Conservation (phyloP, 2,888 invertebrate genomes). For the Mesorhabditis sp. region DNA sequence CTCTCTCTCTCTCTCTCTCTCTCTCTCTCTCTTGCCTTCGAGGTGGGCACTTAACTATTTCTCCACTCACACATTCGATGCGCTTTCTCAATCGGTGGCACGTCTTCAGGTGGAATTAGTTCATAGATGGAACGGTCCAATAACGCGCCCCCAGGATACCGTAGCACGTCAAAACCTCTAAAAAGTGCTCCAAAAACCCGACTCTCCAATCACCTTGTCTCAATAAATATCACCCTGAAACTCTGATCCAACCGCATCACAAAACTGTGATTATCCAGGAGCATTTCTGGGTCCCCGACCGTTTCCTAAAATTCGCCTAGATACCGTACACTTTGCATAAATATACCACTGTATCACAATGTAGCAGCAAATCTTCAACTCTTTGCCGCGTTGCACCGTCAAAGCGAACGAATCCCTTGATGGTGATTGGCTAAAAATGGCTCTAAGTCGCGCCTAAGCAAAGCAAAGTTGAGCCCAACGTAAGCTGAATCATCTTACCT, state of each 20-base stretch:
- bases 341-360: no score
- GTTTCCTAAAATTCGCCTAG: neutral
- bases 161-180: neutral
- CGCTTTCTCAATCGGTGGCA: neutral
- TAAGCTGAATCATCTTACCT: neutral
- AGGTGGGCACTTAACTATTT: no score
- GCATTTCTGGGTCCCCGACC: neutral
- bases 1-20: no score
- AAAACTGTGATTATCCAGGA: neutral
- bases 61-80: neutral
- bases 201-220: neutral
- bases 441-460: neutral
- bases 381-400: no score
- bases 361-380: no score
- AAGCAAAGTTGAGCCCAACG: neutral
- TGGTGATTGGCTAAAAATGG: neutral
- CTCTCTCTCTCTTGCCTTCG: no score
- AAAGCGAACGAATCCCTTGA: neutral
- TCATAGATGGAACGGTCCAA: neutral
- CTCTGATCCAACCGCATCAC: neutral
- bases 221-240: neutral
- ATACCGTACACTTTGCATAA: no score
- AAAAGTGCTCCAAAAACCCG: neutral
- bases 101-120: neutral
- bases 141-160: neutral